Evolutionary conservation across 2,113 vertebrate species (phyloP).

Genomic region (Lota lota): DNA sequence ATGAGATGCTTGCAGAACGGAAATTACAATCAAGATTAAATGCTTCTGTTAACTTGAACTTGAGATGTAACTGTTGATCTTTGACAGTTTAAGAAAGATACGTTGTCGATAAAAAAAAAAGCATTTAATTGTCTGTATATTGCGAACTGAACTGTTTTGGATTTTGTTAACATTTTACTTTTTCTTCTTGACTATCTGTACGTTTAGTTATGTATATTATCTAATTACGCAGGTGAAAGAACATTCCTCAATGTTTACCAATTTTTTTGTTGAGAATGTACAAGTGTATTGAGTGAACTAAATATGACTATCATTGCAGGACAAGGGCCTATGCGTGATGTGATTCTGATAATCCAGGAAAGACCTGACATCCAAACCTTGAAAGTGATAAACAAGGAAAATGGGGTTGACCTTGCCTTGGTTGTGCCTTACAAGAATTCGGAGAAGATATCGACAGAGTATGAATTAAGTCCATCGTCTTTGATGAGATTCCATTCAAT

Average conservation of each 20-base stretch:
- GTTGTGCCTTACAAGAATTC: constrained; percentile 30
- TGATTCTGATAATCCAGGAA: constrained; percentile 15
- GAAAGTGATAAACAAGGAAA: constrained; percentile 41
- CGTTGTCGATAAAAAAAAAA: background rate
- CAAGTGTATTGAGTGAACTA: background rate
- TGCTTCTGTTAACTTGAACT: background rate
- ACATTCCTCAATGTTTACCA: background rate
- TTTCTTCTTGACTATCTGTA: background rate
- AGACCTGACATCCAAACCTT: constrained; percentile 18
- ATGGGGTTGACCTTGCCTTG: constrained; percentile 24
- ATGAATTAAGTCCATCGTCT: constrained; percentile 38
- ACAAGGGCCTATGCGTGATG: constrained; percentile 22
- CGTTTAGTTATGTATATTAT: background rate
- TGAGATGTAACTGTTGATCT: background rate
- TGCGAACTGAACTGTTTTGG: background rate
- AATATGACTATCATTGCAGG: constrained; percentile 41
- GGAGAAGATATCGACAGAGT: constrained; percentile 39
- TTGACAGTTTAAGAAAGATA: background rate
- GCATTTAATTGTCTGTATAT: background rate
- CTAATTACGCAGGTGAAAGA: background rate
- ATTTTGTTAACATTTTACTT: background rate
- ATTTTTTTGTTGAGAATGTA: background rate
- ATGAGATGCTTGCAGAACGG: no score
- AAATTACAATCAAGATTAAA: no score
- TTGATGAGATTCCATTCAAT: constrained; percentile 35